These are phyloP conservation scores for Apodemia zela DNA, from an alignment of 2,888 invertebrate genomes.

Conservation along the genomic window DNA sequence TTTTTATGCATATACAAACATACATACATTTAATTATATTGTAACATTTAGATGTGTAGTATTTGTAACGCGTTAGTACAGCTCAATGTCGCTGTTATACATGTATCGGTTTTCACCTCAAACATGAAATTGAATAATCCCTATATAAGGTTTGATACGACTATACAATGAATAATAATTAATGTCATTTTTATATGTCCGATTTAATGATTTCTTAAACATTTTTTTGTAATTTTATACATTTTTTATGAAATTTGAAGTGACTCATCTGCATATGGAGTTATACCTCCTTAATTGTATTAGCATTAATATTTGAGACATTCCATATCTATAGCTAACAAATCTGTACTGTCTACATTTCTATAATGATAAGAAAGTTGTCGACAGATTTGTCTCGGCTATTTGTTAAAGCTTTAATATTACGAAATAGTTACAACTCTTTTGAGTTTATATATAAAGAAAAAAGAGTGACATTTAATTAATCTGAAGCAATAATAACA, in stretches of 20 bases:
- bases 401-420: conserved; percentile 9
- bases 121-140: conserved; percentile 49
- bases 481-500: conserved; percentile 4
- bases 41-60: conserved; percentile 69
- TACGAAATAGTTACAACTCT: conserved; percentile 1
- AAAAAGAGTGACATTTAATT: not conserved
- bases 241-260: conserved; percentile 72
- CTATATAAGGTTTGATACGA: conserved; percentile 67
- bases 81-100: conserved; percentile 43
- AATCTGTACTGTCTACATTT: conserved; percentile 30
- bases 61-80: conserved; percentile 61
- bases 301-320: conserved; percentile 74
- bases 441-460: conserved; percentile 7
- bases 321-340: conserved; percentile 65
- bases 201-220: conserved; percentile 62
- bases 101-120: conserved; percentile 56
- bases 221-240: conserved; percentile 78
- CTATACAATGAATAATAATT: conserved; percentile 54
- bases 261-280: conserved; percentile 60
- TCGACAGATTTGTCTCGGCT: not conserved
- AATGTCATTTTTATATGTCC: conserved; percentile 59
- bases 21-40: conserved; percentile 55
- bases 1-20: conserved; percentile 75
- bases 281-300: conserved; percentile 49
- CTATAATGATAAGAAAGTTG: not conserved